phyloP scores from a whole-genome alignment of 2,797 vertebrate genomes.

The Notolabrus celidotus region DNA sequence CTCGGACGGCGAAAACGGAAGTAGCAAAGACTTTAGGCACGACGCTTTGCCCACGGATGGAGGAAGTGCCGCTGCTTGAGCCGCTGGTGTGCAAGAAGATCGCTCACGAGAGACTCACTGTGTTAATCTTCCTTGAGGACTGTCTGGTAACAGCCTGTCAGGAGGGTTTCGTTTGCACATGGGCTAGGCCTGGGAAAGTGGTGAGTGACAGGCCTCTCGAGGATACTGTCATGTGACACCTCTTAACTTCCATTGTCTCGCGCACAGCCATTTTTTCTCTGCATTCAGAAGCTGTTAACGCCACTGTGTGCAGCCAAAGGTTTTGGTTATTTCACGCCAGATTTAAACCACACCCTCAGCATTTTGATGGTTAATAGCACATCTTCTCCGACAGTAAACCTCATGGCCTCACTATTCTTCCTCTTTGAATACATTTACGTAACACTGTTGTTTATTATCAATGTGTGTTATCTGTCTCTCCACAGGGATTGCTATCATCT shows the following conservation, averaged over 20 bases:
- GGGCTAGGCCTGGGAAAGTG: conserved; percentile 99
- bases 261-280: conserved; percentile 22
- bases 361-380: conserved; percentile 38
- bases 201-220: conserved; percentile 86
- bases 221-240: conserved; percentile 71
- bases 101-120: conserved; percentile 98
- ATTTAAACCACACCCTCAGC: conserved; percentile 37
- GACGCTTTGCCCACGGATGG: conserved; percentile 94
- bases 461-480: conserved; percentile 76
- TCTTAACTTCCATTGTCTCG: conserved; percentile 35
- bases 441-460: conserved; percentile 64
- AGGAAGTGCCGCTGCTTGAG: conserved; percentile 97
- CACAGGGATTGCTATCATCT: conserved; percentile 94
- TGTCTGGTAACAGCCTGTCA: conserved; percentile 99
- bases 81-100: conserved; percentile 99
- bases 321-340: conserved; percentile 42
- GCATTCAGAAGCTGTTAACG: conserved; percentile 34
- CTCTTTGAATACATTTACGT: conserved; percentile 36
- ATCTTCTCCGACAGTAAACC: conserved; percentile 36
- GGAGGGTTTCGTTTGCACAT: conserved; percentile 99
- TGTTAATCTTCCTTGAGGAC: conserved; percentile 99
- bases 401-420: conserved; percentile 50
- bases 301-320: conserved; percentile 30
- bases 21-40: conserved; percentile 97
- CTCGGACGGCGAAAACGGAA: conserved; percentile 89